These are phyloP conservation scores for Prionace glauca DNA, from an alignment of 2,797 vertebrate genomes.

Conservation along the genomic window DNA sequence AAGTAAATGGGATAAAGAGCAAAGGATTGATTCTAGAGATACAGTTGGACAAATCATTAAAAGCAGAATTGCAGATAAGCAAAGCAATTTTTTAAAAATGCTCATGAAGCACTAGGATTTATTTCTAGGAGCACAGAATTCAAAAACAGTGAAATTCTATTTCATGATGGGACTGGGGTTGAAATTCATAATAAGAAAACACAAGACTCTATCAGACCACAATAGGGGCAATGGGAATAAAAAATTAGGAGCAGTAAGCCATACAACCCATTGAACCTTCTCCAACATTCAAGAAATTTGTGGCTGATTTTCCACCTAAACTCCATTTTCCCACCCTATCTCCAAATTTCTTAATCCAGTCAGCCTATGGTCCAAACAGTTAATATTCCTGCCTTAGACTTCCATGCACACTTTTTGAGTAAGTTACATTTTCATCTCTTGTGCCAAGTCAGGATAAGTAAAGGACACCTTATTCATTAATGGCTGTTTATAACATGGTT, in stretches of 20 bases:
- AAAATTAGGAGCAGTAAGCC: background rate
- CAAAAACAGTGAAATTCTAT: too few species aligned
- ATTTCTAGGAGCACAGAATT: too few species aligned
- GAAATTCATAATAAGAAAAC: background rate
- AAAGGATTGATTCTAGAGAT: too few species aligned
- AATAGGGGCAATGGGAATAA: background rate
- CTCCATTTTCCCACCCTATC: background rate
- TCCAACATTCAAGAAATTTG: background rate
- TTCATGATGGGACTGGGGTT: background rate
- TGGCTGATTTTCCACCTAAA: background rate
- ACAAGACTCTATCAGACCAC: background rate
- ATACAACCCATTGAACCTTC: background rate
- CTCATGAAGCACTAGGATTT: too few species aligned
- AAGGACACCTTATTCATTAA: background rate
- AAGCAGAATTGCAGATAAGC: too few species aligned
- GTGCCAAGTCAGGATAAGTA: background rate
- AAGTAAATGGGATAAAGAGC: too few species aligned
- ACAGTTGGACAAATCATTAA: too few species aligned
- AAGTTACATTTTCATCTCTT: background rate
- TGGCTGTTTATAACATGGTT: background rate
- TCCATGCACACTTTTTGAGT: background rate
- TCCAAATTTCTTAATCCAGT: background rate
- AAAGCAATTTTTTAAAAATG: too few species aligned
- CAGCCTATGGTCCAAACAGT: background rate
- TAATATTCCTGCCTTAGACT: background rate